Percentiles rank a stretch among this genome's conserved stretches.
Evolutionary conservation across 1,140 invertebrate genomes (phyloP).

Genomic region (Chionoecetes opilio): DNA sequence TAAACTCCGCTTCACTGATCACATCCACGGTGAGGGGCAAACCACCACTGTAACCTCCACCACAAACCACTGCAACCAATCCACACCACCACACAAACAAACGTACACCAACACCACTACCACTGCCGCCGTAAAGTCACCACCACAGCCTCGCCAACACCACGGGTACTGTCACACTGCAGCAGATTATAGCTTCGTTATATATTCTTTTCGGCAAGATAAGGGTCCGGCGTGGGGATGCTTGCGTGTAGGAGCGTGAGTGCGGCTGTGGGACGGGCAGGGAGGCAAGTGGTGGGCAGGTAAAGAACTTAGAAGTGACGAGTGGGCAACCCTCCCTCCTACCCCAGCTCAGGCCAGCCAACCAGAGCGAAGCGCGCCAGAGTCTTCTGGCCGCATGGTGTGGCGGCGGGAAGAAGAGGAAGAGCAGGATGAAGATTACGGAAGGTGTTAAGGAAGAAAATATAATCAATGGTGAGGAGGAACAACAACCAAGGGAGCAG

Average conservation of each 20-base stretch:
- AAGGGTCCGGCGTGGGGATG: constrained; percentile 3
- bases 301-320: not conserved
- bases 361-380: constrained; percentile 13
- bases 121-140: not conserved
- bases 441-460: not conserved
- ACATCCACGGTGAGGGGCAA: not conserved
- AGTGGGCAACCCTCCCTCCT: not conserved
- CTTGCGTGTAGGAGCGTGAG: not conserved
- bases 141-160: not conserved
- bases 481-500: not conserved
- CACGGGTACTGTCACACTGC: not conserved
- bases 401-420: not conserved
- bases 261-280: constrained; percentile 1
- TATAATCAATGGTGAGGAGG: not conserved
- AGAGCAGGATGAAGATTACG: not conserved
- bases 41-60: not conserved
- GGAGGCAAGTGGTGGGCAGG: constrained; percentile 22
- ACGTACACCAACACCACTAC: not conserved
- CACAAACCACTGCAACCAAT: not conserved
- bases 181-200: not conserved
- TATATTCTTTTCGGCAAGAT: not conserved
- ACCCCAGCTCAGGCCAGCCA: not conserved
- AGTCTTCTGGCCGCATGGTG: not conserved
- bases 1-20: not conserved
- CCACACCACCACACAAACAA: not conserved